Evolutionary conservation across 2,888 invertebrate genomes (phyloP).

Genomic region (Subacronicta megacephala): DNA sequence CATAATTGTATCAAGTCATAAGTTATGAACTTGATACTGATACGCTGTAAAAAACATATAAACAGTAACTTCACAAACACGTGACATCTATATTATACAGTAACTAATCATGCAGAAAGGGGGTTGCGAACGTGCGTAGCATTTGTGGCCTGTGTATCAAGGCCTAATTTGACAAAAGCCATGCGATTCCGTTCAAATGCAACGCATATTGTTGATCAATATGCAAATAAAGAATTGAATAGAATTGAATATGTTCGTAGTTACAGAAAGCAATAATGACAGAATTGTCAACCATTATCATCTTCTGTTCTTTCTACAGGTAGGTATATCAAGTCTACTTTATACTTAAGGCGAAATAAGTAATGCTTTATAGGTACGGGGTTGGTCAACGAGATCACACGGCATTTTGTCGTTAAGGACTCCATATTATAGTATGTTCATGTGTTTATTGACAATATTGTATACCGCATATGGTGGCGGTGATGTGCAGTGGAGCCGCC

Average conservation of each 20-base stretch:
- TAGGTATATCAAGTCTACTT: too few relatives aligned
- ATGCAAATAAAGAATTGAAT: too few relatives aligned
- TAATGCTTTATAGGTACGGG: constrained; percentile 21
- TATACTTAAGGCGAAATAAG: not conserved
- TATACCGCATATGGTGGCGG: constrained; percentile 82
- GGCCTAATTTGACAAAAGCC: constrained; percentile 74
- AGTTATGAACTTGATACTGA: constrained; percentile 34
- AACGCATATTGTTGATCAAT: constrained; percentile 28
- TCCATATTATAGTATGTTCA: constrained; percentile 59
- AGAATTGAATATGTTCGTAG: too few relatives aligned
- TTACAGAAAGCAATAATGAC: constrained; percentile 24
- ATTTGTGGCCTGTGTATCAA: constrained; percentile 74
- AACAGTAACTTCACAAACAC: constrained; percentile 77
- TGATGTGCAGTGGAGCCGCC: constrained; percentile 72
- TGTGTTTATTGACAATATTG: constrained; percentile 74
- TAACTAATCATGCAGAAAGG: constrained; percentile 87
- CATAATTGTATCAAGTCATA: constrained; percentile 37
- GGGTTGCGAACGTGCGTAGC: constrained; percentile 88
- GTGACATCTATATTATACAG: constrained; percentile 81
- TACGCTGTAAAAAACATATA: constrained; percentile 41
- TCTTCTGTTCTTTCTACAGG: constrained; percentile 34
- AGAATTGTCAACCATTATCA: constrained; percentile 33
- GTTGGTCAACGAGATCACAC: constrained; percentile 59
- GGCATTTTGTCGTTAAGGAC: constrained; percentile 64
- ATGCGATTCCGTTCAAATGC: constrained; percentile 59